These are phyloP conservation scores for Australoheros scitulus DNA, from an alignment of 2,113 vertebrate species.

Conservation along the genomic window DNA sequence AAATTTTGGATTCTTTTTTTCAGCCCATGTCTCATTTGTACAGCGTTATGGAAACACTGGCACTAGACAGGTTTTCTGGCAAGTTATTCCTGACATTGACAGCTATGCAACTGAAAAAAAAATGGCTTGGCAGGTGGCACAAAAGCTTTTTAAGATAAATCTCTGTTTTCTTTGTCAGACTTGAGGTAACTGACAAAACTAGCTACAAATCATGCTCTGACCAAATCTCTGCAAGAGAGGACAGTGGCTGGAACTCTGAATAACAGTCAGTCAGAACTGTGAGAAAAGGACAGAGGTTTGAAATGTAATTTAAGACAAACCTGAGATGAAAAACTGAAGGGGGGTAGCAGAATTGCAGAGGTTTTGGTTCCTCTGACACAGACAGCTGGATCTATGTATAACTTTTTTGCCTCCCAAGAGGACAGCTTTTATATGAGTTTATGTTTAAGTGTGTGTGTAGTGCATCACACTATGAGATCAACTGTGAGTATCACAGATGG, in stretches of 20 bases:
- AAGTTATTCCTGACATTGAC: not conserved
- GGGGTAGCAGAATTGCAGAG: not conserved
- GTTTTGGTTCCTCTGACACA: not conserved
- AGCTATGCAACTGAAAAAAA: rapidly evolving
- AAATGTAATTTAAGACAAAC: not conserved
- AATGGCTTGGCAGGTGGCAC: not conserved
- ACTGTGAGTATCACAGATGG: conserved; percentile 77
- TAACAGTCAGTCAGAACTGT: not conserved
- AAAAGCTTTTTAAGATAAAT: not conserved
- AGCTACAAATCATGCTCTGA: not conserved
- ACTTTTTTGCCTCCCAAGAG: conserved; percentile 12
- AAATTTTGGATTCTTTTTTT: not conserved
- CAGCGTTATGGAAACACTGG: not conserved
- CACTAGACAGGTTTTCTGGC: too few relatives aligned
- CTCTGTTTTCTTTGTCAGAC: not conserved
- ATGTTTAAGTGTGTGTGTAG: conserved; percentile 6
- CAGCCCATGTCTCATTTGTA: not conserved
- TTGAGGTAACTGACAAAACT: not conserved
- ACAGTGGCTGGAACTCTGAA: not conserved
- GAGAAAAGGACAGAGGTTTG: not conserved
- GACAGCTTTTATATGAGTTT: conserved; percentile 12
- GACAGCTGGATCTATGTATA: not conserved
- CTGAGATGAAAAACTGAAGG: not conserved
- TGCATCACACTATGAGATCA: conserved; percentile 42
- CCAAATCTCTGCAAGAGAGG: not conserved